A percentile compares a stretch with the other conserved stretches of the same genome.
Conservation (phyloP, 37 sponge, comb jelly and placozoan genomes). For the Axinella damicornis region DNA sequence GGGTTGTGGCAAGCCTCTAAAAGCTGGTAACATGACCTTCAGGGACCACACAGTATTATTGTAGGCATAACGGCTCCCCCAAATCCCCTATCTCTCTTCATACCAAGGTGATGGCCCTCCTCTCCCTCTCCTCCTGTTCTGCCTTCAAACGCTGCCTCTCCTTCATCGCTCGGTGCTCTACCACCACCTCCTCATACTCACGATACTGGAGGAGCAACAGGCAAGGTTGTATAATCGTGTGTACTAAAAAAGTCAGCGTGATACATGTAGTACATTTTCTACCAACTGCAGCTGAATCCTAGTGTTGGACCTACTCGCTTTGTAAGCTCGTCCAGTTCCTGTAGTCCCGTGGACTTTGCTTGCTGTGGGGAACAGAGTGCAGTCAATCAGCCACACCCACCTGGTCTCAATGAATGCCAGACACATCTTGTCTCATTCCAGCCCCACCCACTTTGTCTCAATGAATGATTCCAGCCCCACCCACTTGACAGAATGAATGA, state of each 20-base stretch:
- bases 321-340: constrained; percentile 81
- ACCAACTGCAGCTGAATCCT: no score
- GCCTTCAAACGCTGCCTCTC: constrained; percentile 84
- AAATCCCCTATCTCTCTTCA: no score
- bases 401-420: no score
- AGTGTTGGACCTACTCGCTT: neutral
- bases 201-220: constrained; percentile 66
- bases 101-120: constrained; percentile 81
- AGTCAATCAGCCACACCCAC: no score
- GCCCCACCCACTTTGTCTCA: no score
- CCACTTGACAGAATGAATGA: neutral
- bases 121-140: constrained; percentile 86
- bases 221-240: neutral
- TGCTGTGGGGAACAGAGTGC: constrained; percentile 38
- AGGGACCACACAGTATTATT: no score
- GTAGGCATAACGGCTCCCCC: no score
- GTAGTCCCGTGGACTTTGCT: constrained; percentile 70
- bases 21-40: neutral
- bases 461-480: neutral
- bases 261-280: no score
- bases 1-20: neutral
- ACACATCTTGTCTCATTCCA: no score
- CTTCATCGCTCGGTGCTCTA: constrained; percentile 87
- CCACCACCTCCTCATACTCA: constrained; percentile 92
- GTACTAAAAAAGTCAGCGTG: no score